Evolutionary conservation across 1,140 invertebrate species (phyloP).

Genomic region (Nasonia vitripennis): DNA sequence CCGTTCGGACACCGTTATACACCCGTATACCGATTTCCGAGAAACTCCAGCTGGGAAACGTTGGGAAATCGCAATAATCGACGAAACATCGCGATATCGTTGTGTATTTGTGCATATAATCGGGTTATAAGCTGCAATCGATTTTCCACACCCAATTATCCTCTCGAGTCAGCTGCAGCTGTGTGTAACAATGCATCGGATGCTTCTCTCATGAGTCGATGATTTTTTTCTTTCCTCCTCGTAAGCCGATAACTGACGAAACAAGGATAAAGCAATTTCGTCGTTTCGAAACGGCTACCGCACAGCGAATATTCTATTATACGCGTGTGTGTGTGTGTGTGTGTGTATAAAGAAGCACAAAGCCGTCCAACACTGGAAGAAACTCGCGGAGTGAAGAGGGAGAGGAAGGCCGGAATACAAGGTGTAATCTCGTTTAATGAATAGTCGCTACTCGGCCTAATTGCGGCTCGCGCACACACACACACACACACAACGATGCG

Average conservation of each 20-base stretch:
- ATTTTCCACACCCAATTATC: background rate
- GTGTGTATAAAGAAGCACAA: background rate
- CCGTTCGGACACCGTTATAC: background rate
- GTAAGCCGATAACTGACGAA: background rate
- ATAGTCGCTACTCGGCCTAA: conserved; percentile 60
- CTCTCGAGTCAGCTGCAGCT: too few species aligned
- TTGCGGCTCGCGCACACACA: conserved; percentile 48
- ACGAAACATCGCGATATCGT: too few species aligned
- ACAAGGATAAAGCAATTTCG: conserved; percentile 31
- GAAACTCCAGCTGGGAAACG: background rate
- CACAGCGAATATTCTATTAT: background rate
- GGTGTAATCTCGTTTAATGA: conserved; percentile 65
- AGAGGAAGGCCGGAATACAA: conserved; percentile 48
- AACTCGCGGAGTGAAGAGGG: background rate
- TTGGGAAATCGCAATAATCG: background rate
- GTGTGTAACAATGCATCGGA: too few species aligned
- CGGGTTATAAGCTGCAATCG: background rate
- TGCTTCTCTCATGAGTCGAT: too few species aligned
- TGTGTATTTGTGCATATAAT: too few species aligned
- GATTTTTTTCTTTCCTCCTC: background rate
- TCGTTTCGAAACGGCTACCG: background rate
- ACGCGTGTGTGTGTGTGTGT: too few species aligned
- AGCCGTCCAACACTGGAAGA: background rate
- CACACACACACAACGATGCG: background rate
- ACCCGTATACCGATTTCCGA: background rate